These are phyloP conservation scores for Folsomia candida DNA, from an alignment of 2,888 invertebrate genomes.

Conservation along the genomic window DNA sequence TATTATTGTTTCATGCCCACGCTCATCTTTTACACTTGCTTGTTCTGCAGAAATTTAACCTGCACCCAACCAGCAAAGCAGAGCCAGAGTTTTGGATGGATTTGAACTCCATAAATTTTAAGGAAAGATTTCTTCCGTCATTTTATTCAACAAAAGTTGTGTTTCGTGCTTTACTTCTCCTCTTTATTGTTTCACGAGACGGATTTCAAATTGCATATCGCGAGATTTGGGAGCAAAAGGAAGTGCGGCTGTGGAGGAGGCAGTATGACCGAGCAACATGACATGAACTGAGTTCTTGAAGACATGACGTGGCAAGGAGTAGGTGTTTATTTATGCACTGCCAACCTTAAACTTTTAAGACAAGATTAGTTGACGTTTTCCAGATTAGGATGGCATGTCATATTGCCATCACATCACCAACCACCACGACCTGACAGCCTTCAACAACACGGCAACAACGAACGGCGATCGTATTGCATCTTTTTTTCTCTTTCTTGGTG, in stretches of 20 bases:
- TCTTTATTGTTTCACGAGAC: no score
- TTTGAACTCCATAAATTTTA: background rate
- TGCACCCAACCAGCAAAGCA: background rate
- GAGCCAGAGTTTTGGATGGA: background rate
- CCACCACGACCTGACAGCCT: no score
- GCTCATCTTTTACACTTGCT: background rate
- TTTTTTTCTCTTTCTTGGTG: no score
- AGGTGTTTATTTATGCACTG: background rate
- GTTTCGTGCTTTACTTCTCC: no score
- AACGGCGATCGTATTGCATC: no score
- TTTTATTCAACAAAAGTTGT: background rate
- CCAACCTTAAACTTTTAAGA: background rate
- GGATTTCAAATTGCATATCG: background rate
- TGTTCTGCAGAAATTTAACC: background rate
- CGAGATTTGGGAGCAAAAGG: background rate
- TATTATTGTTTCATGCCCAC: background rate
- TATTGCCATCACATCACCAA: background rate
- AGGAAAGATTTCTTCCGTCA: background rate
- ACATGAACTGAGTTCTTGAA: background rate
- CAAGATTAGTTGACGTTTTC: background rate
- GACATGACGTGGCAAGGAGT: background rate
- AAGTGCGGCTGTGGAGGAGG: background rate
- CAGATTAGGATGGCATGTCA: conserved; percentile 8
- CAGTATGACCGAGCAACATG: background rate
- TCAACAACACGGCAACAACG: no score